Evolutionary conservation across 2,113 vertebrate genomes (phyloP).

Genomic region (Atlantisia rogersi): DNA sequence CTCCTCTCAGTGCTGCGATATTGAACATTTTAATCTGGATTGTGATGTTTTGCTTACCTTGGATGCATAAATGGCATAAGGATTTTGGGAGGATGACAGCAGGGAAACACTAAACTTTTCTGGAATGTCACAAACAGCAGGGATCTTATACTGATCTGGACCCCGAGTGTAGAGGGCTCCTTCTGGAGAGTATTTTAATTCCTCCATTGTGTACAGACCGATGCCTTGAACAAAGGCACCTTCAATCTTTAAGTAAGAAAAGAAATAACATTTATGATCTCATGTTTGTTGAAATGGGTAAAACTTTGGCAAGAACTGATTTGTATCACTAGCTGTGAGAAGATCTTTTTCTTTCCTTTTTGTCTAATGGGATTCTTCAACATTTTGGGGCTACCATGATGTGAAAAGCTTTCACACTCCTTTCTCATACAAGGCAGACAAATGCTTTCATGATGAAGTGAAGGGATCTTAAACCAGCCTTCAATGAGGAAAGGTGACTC

Average conservation of each 20-base stretch:
- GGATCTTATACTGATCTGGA: conserved; percentile 87
- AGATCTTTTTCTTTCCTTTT: not conserved
- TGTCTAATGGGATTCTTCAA: not conserved
- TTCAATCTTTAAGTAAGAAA: conserved; percentile 81
- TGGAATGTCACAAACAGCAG: conserved; percentile 84
- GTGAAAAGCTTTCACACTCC: not conserved
- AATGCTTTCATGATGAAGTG: not conserved
- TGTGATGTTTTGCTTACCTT: conserved; percentile 75
- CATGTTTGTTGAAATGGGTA: not conserved
- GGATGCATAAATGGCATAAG: conserved; percentile 86
- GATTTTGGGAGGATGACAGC: conserved; percentile 77
- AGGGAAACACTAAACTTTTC: conserved; percentile 83
- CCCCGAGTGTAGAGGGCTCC: conserved; percentile 80
- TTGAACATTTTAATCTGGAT: not conserved
- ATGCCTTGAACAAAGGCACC: conserved; percentile 86
- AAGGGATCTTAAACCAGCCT: not conserved
- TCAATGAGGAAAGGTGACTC: not conserved
- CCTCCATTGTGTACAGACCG: conserved; percentile 86
- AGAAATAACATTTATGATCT: not conserved
- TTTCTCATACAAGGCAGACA: not conserved
- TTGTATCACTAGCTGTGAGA: not conserved
- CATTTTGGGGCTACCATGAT: not conserved
- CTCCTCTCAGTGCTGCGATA: not conserved
- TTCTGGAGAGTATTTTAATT: conserved; percentile 83
- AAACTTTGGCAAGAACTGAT: not conserved